phyloP scores from a whole-genome alignment of 2,888 invertebrate genomes.

The Cheiracanthium punctorium region DNA sequence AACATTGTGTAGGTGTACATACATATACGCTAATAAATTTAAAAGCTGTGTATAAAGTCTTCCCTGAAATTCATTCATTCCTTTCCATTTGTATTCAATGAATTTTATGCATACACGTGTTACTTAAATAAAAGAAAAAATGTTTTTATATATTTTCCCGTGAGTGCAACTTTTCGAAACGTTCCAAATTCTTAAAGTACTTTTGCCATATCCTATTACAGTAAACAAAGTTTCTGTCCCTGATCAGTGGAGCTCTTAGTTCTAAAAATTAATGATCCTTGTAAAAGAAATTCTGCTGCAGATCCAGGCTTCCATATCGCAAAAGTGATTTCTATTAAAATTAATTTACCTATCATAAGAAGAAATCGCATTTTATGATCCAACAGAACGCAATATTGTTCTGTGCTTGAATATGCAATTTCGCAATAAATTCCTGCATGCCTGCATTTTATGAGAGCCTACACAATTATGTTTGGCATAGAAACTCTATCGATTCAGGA shows the following conservation, averaged over 20 bases:
- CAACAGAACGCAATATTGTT: conserved; percentile 48
- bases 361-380: conserved; percentile 60
- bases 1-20: no score
- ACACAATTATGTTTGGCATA: conserved; percentile 58
- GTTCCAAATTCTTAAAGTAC: not conserved
- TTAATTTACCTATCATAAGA: conserved; percentile 62
- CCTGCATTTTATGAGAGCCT: conserved; percentile 51
- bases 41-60: no score
- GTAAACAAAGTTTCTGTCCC: not conserved
- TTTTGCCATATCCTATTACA: not conserved
- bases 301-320: conserved; percentile 12
- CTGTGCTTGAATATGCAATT: conserved; percentile 29
- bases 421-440: conserved; percentile 58
- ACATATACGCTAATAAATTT: no score
- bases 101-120: no score
- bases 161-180: not conserved
- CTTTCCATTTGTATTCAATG: no score
- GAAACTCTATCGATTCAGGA: conserved; percentile 52
- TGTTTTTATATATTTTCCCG: not conserved
- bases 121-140: no score
- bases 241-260: not conserved
- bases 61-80: no score
- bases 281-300: not conserved
- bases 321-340: conserved; percentile 52
- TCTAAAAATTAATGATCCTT: not conserved